Evolutionary conservation across 2,797 vertebrate genomes (phyloP).

Genomic region (Thalassophryne amazonica): DNA sequence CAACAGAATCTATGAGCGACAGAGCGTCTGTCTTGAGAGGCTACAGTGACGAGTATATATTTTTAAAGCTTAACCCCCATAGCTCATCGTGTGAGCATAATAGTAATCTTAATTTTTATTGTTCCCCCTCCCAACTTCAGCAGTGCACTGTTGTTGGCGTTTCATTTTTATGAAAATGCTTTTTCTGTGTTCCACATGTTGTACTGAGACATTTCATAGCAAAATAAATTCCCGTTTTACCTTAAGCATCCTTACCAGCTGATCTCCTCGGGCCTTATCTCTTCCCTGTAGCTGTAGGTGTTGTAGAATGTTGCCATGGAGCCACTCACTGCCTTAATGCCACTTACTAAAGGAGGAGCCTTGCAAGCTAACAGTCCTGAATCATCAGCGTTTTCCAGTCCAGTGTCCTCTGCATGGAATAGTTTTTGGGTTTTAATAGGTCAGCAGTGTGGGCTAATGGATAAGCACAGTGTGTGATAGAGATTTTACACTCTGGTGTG

Average conservation of each 20-base stretch:
- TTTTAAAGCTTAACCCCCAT: slow-evolving; percentile 71
- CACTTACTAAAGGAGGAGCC: slow-evolving; percentile 71
- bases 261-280: slow-evolving; percentile 35
- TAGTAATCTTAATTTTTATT: slow-evolving; percentile 73
- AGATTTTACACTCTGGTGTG: slow-evolving; percentile 61
- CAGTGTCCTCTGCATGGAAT: slow-evolving; percentile 19
- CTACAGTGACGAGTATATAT: slow-evolving; percentile 78
- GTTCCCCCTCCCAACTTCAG: slow-evolving; percentile 68
- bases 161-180: slow-evolving; percentile 65
- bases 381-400: slow-evolving; percentile 34
- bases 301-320: slow-evolving; percentile 73
- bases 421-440: slow-evolving; percentile 15
- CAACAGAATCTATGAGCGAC: slow-evolving; percentile 72
- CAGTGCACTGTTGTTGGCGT: slow-evolving; percentile 73
- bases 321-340: slow-evolving; percentile 81
- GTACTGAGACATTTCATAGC: slow-evolving; percentile 81
- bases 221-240: slow-evolving; percentile 41
- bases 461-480: slow-evolving; percentile 60
- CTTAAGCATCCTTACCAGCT: slow-evolving; percentile 41
- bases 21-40: slow-evolving; percentile 66
- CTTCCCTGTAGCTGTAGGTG: slow-evolving; percentile 65
- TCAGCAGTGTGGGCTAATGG: slow-evolving; percentile 33
- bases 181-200: slow-evolving; percentile 81
- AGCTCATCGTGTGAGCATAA: slow-evolving; percentile 72
- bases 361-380: slow-evolving; percentile 30